Base-by-base conservation (phyloP, 2,888 invertebrate species). In the Rhingia rostrata region DNA sequence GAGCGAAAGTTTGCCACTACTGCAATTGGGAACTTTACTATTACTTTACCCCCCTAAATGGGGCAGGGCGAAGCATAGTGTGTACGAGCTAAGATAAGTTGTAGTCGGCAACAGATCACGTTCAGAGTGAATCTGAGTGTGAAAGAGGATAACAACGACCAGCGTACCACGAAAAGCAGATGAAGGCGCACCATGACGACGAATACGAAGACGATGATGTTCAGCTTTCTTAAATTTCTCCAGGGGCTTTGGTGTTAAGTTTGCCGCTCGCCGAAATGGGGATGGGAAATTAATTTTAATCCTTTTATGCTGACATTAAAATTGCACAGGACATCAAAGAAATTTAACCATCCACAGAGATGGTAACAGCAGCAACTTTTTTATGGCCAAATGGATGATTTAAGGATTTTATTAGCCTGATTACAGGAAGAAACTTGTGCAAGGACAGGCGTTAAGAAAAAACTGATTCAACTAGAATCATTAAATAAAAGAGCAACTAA, bases 171-270 rank as follows among this genome's bases (percentile, higher is more conserved):
- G 4, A 12, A 7, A n/a, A n/a, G 5, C 47, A 64, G 39, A 61
- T 30, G 72, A 72, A 61, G 12, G 49, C 22, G n/a, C 9, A 60
- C 49, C 10, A 43, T 1, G 53, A 60, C 41, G 12, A 54, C 54
- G 22, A 22, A 6, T 30, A 49, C 3, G 58, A 67, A 43, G 45
- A 69, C 39, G 60, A 53, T 75, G 60, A 53, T 47, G 72, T 43
- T 54, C 61, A 49, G 61, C 33, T 77, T 77, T 67, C 77, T 77
- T 77, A 77, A 67, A 77, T 77, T 67, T 77, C 77, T 69, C 77
- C 45, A 10, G 67, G 77, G 77, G 45, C 61, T 45, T 30, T 7
- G 12, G 58, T 43, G 58, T 58, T 37, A 39, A 73, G 32, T 43
- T 30, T 66, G 12, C 41, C 6, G 37, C 30, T 6, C 14, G 4